Percentiles rank a stretch among this genome's conserved stretches.
Conservation (phyloP, 2,888 invertebrate species). For the Protula sp. region DNA sequence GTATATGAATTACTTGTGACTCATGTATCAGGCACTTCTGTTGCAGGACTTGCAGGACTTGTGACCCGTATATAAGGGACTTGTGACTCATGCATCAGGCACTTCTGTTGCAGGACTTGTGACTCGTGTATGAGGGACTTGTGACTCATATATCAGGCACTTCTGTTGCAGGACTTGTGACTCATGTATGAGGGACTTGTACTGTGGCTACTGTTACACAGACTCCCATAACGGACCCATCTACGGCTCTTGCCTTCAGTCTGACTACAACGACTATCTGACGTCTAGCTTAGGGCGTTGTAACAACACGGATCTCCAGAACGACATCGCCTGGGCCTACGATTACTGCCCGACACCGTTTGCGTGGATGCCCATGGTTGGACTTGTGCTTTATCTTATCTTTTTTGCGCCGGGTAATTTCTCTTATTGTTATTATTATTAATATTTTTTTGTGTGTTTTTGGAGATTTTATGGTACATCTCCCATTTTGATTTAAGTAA, state of each 20-base stretch:
- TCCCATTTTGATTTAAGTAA: background rate
- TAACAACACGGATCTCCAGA: slow-evolving; percentile 28
- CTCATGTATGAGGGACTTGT: slow-evolving; percentile 52
- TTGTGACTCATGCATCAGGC: no score
- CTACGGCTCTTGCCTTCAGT: slow-evolving; percentile 51
- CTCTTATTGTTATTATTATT: no score
- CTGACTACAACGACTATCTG: slow-evolving; percentile 39
- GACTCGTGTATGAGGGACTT: no score
- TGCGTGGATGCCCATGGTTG: slow-evolving; percentile 50
- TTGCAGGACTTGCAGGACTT: no score
- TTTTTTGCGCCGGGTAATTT: slow-evolving; percentile 54
- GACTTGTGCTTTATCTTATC: slow-evolving; percentile 51
- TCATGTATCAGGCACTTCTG: no score
- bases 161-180: slow-evolving; percentile 47
- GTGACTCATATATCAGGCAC: background rate
- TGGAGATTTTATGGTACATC: no score
- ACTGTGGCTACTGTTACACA: slow-evolving; percentile 57
- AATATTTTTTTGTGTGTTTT: no score
- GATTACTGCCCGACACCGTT: slow-evolving; percentile 51
- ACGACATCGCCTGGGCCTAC: slow-evolving; percentile 48
- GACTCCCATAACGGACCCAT: slow-evolving; percentile 25
- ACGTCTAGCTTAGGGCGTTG: slow-evolving; percentile 43
- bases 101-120: no score
- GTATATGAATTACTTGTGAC: no score
- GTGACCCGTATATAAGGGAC: no score